Conservation (phyloP, 2,888 invertebrate genomes). For the Drepana falcataria region DNA sequence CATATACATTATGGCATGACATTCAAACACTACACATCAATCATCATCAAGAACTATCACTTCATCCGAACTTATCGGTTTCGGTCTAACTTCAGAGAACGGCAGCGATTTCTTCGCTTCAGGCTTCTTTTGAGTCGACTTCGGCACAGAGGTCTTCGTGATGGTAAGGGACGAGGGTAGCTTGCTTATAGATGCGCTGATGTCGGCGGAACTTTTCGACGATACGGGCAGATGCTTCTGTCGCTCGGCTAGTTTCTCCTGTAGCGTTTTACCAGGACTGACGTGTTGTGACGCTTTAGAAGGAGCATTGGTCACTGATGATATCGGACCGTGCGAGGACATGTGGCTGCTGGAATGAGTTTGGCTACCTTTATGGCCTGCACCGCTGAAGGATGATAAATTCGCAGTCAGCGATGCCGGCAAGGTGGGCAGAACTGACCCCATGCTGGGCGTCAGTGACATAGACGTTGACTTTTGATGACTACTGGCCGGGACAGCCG, state of each 20-base stretch:
- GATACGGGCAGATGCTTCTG: slow-evolving; percentile 70
- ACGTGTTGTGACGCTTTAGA: slow-evolving; percentile 65
- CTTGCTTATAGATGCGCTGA: slow-evolving; percentile 61
- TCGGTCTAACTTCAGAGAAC: slow-evolving; percentile 44
- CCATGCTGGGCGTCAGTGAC: slow-evolving; percentile 56
- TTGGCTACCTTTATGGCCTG: slow-evolving; percentile 13
- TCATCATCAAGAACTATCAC: slow-evolving; percentile 72
- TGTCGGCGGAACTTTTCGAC: slow-evolving; percentile 37
- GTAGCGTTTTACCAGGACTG: slow-evolving; percentile 81
- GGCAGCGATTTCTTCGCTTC: slow-evolving; percentile 53
- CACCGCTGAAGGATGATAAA: slow-evolving; percentile 34
- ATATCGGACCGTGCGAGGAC: slow-evolving; percentile 56
- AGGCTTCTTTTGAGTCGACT: slow-evolving; percentile 42
- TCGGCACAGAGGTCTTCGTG: slow-evolving; percentile 58
- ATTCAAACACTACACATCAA: slow-evolving; percentile 21
- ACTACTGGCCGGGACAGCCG: slow-evolving; percentile 35
- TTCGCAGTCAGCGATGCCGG: slow-evolving; percentile 60
- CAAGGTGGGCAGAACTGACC: slow-evolving; percentile 53
- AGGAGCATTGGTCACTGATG: slow-evolving; percentile 44
- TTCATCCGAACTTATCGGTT: slow-evolving; percentile 58
- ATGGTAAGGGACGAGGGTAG: slow-evolving; percentile 75
- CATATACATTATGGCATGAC: too few species aligned
- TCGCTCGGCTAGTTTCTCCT: slow-evolving; percentile 83
- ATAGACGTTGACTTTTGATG: slow-evolving; percentile 42
- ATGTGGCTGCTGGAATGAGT: slow-evolving; percentile 25